A percentile compares a stretch with the other conserved stretches of the same genome.
Evolutionary conservation across 2,888 invertebrate species (phyloP).

Genomic region (Iselma pallidipennis): DNA sequence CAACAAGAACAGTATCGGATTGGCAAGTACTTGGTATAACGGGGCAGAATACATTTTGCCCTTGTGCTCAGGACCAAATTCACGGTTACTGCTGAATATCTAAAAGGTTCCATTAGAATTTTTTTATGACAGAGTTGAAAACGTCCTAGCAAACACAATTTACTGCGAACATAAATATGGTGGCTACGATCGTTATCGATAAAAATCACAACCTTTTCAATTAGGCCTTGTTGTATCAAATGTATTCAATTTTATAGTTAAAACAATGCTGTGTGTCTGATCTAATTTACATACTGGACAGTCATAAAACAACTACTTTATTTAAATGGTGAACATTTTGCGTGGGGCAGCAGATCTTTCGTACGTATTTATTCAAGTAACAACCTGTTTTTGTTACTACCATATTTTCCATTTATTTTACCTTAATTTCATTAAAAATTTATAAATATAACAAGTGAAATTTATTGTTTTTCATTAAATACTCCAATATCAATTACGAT

Average conservation of each 20-base stretch:
- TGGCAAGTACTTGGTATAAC: too few species aligned
- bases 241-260: constrained; percentile 34
- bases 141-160: neutral
- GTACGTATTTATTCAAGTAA: constrained; percentile 7
- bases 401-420: neutral
- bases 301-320: constrained; percentile 37
- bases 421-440: constrained; percentile 5
- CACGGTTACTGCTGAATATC: too few species aligned
- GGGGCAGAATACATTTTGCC: too few species aligned
- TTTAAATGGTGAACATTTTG: constrained; percentile 34
- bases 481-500: neutral
- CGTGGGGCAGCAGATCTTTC: constrained; percentile 28
- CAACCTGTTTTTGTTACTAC: neutral
- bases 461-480: neutral
- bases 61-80: too few species aligned
- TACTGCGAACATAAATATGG: neutral
- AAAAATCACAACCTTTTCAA: constrained; percentile 42
- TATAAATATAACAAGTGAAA: neutral
- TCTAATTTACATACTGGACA: constrained; percentile 42
- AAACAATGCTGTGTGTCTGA: constrained; percentile 33
- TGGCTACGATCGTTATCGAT: constrained; percentile 23
- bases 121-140: neutral
- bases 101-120: too few species aligned
- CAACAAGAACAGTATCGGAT: too few species aligned
- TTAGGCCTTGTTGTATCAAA: constrained; percentile 39